Percentiles rank a stretch among this genome's conserved stretches.
Evolutionary conservation across 2,888 invertebrate genomes (phyloP).

Genomic region (Drosophila cognata): DNA sequence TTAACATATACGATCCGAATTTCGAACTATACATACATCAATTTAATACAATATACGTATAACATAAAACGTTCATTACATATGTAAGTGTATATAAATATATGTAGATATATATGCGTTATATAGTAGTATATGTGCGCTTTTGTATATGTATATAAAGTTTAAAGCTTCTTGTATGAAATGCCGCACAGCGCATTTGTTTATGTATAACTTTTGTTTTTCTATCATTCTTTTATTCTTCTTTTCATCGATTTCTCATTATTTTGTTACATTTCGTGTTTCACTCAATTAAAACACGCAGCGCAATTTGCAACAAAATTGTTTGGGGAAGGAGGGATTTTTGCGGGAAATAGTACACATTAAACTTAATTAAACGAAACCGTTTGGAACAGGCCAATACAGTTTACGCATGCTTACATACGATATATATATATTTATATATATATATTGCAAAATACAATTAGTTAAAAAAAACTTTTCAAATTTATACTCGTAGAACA

Average conservation of each 20-base stretch:
- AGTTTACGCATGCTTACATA: slow-evolving; percentile 29
- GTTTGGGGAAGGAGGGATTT: neutral
- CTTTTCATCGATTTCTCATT: neutral
- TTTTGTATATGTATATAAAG: slow-evolving; percentile 45
- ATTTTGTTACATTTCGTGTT: neutral
- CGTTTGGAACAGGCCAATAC: slow-evolving; percentile 14
- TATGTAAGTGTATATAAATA: slow-evolving; percentile 21
- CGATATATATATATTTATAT: slow-evolving; percentile 35
- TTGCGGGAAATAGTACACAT: slow-evolving; percentile 18
- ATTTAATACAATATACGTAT: slow-evolving; percentile 23
- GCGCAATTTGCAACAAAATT: slow-evolving; percentile 24
- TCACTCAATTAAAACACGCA: slow-evolving; percentile 18
- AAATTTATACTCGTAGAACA: slow-evolving; percentile 38
- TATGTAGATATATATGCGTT: slow-evolving; percentile 19
- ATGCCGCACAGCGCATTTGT: slow-evolving; percentile 61
- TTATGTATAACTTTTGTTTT: slow-evolving; percentile 14
- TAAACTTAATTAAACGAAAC: slow-evolving; percentile 29
- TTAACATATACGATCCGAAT: slow-evolving; percentile 42
- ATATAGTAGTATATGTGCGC: slow-evolving; percentile 14
- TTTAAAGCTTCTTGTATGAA: slow-evolving; percentile 62
- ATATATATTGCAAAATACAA: slow-evolving; percentile 54
- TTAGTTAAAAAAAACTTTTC: slow-evolving; percentile 39
- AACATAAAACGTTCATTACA: slow-evolving; percentile 35
- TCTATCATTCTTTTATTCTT: neutral
- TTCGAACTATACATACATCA: slow-evolving; percentile 20